These are phyloP conservation scores for Numida meleagris DNA, from an alignment of 2,113 vertebrate species.

Conservation along the genomic window DNA sequence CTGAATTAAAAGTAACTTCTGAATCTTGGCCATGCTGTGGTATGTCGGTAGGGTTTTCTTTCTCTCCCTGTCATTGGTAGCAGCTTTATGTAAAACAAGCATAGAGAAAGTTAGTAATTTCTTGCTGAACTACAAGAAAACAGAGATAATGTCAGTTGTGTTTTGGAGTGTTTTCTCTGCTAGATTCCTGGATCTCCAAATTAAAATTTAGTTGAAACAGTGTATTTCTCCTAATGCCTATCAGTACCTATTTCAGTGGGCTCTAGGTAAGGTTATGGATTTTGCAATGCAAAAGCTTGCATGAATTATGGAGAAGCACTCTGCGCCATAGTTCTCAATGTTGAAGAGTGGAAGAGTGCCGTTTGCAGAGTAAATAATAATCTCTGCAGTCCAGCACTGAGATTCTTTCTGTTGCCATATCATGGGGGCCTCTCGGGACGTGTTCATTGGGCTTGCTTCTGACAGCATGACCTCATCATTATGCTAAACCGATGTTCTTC, in stretches of 20 bases:
- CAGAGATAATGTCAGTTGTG: not conserved
- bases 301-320: not conserved
- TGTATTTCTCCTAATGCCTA: not conserved
- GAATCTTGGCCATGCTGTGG: not conserved
- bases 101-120: not conserved
- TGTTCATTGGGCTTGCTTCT: not conserved
- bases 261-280: not conserved
- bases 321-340: not conserved
- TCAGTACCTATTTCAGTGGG: not conserved
- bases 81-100: not conserved
- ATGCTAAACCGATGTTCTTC: slow-evolving; percentile 38
- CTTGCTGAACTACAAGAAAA: not conserved
- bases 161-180: not conserved
- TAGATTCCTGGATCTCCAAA: not conserved
- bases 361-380: slow-evolving; percentile 9
- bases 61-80: not conserved
- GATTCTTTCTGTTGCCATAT: slow-evolving; percentile 30
- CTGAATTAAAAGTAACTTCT: not conserved
- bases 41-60: not conserved
- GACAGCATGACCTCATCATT: slow-evolving; percentile 8
- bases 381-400: not conserved
- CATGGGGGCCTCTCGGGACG: not conserved
- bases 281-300: not conserved
- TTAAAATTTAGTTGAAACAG: not conserved
- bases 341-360: not conserved